Percentiles rank a stretch among this genome's conserved stretches.
phyloP scores from a whole-genome alignment of 2,113 vertebrate genomes.

The Heterocephalus glaber region DNA sequence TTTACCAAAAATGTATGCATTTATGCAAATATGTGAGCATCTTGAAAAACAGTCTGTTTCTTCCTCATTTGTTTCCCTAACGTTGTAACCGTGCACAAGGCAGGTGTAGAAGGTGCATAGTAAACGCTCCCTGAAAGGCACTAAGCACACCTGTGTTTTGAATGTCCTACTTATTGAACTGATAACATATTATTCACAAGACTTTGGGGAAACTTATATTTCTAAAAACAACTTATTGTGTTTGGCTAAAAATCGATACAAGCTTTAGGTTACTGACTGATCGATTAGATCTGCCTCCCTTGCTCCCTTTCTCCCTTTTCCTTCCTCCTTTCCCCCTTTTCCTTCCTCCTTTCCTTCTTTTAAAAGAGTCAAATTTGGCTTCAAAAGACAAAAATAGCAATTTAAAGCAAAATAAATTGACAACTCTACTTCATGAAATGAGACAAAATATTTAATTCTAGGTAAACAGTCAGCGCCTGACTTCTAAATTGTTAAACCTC shows the following conservation, averaged over 20 bases:
- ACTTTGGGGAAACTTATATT: neutral
- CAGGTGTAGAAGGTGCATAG: accelerated
- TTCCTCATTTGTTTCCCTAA: neutral
- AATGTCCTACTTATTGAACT: neutral
- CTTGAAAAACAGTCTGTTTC: neutral
- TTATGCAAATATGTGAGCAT: neutral
- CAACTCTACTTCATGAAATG: constrained; percentile 1
- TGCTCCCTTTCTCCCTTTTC: neutral
- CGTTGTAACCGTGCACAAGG: too few relatives aligned
- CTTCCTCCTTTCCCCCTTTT: neutral
- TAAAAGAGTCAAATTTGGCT: neutral
- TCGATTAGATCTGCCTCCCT: neutral
- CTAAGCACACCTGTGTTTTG: neutral
- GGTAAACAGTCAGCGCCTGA: neutral
- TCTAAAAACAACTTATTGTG: neutral
- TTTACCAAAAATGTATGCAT: neutral
- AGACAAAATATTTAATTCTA: neutral
- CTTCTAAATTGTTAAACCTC: neutral
- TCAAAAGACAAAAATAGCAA: neutral
- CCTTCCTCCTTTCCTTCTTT: neutral
- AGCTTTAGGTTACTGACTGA: neutral
- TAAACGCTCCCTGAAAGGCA: neutral
- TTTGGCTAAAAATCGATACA: neutral
- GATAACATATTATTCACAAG: neutral
- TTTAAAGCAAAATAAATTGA: neutral